phyloP scores from a whole-genome alignment of 2,888 invertebrate genomes.

The Sylvicola fuscatus region DNA sequence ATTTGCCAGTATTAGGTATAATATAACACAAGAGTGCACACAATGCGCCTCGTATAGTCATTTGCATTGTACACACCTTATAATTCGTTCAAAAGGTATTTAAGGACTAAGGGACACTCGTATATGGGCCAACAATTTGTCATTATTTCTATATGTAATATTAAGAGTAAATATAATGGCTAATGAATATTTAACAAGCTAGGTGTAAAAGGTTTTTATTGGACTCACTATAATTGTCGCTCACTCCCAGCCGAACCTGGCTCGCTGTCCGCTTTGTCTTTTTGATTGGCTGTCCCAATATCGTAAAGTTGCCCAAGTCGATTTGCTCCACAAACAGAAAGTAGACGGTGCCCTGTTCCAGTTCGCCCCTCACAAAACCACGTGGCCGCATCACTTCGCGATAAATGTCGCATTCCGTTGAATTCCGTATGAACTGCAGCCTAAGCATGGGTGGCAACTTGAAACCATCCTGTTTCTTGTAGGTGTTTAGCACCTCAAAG shows the following conservation, averaged over 20 bases:
- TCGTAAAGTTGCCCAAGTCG: conserved; percentile 23
- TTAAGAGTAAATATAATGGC: too few relatives aligned
- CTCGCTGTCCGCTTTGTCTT: conserved; percentile 19
- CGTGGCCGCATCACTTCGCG: conserved; percentile 19
- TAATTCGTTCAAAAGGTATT: too few relatives aligned
- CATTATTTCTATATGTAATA: too few relatives aligned
- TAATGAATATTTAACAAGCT: too few relatives aligned
- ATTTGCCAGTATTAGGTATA: too few relatives aligned
- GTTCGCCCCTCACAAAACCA: conserved; percentile 20
- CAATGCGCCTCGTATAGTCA: too few relatives aligned
- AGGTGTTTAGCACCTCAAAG: conserved; percentile 39
- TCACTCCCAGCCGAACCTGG: conserved; percentile 23
- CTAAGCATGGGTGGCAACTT: conserved; percentile 19
- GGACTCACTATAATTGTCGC: conserved; percentile 26
- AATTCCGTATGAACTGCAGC: conserved; percentile 20
- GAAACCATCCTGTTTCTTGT: conserved; percentile 33
- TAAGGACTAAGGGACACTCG: too few relatives aligned
- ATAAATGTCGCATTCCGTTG: conserved; percentile 24
- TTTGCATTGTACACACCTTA: too few relatives aligned
- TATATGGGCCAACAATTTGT: too few relatives aligned
- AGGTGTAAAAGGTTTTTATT: neutral
- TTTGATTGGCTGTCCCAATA: conserved; percentile 23
- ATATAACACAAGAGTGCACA: too few relatives aligned
- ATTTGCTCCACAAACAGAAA: conserved; percentile 25
- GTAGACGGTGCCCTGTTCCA: conserved; percentile 22